Evolutionary conservation across 2,113 vertebrate genomes (phyloP).

Genomic region (Mustela nigripes): DNA sequence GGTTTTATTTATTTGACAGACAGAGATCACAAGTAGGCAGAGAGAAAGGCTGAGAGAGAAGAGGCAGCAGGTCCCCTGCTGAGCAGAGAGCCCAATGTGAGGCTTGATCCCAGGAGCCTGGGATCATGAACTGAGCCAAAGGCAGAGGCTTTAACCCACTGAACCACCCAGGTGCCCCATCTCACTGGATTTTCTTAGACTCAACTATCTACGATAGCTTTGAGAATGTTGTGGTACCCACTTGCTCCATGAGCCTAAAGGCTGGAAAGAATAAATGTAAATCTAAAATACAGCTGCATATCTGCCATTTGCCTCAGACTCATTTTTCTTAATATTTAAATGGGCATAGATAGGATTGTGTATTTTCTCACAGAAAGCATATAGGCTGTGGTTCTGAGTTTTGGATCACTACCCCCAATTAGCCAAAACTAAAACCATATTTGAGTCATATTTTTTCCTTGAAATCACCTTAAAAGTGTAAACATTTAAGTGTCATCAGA

Average conservation of each 20-base stretch:
- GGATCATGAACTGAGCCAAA: no score
- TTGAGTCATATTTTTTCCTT: not conserved
- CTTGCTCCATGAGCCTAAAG: not conserved
- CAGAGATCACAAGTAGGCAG: no score
- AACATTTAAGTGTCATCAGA: not conserved
- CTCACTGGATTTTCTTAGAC: not conserved
- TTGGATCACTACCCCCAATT: not conserved
- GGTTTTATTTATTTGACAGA: no score
- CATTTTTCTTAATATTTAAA: not conserved
- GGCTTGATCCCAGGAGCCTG: no score
- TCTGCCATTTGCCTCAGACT: not conserved
- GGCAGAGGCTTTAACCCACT: no score
- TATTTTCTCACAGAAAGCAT: not conserved
- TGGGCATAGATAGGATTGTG: not conserved
- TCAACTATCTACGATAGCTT: not conserved
- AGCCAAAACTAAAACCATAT: not conserved
- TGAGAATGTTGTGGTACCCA: not conserved
- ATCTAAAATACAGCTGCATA: not conserved
- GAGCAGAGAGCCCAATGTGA: no score
- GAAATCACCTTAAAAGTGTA: not conserved
- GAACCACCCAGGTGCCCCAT: no score
- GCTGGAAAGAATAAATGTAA: not conserved
- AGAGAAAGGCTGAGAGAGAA: no score
- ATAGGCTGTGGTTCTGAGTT: not conserved
- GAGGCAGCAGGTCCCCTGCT: no score